A percentile compares a stretch with the other conserved stretches of the same genome.
phyloP scores from a whole-genome alignment of 2,888 invertebrate species.

The Chaetogeoica ovagalla region DNA sequence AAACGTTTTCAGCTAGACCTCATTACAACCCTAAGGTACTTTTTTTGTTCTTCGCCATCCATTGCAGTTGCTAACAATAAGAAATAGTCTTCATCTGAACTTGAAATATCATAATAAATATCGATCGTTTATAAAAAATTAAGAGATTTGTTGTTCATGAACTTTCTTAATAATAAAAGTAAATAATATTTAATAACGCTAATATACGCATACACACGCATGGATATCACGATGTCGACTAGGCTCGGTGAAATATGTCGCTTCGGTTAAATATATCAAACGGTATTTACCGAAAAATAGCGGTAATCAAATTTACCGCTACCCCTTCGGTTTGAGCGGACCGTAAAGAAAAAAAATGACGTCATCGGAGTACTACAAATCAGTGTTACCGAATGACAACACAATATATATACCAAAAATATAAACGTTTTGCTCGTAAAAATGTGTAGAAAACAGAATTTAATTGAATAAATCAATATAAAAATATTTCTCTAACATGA shows the following conservation, averaged over 20 bases:
- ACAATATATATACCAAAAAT: too few species aligned
- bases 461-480: too few species aligned
- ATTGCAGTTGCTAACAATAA: slow-evolving; percentile 25
- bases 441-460: too few species aligned
- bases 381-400: too few species aligned
- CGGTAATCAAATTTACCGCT: background rate
- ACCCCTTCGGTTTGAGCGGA: background rate
- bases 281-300: slow-evolving; percentile 4
- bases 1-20: slow-evolving; percentile 13
- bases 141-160: background rate
- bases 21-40: slow-evolving; percentile 22
- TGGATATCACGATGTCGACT: slow-evolving; percentile 1
- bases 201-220: background rate
- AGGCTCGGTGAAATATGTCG: background rate
- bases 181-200: background rate
- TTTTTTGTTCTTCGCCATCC: slow-evolving; percentile 17
- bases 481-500: too few species aligned
- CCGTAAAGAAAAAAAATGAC: background rate
- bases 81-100: slow-evolving; percentile 12
- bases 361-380: too few species aligned
- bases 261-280: slow-evolving; percentile 1
- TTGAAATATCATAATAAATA: slow-evolving; percentile 5
- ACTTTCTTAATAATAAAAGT: too few species aligned
- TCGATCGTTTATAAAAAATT: background rate
- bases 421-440: too few species aligned